Evolutionary conservation across 2,888 invertebrate genomes (phyloP).

Genomic region (Schizaphis graminum): DNA sequence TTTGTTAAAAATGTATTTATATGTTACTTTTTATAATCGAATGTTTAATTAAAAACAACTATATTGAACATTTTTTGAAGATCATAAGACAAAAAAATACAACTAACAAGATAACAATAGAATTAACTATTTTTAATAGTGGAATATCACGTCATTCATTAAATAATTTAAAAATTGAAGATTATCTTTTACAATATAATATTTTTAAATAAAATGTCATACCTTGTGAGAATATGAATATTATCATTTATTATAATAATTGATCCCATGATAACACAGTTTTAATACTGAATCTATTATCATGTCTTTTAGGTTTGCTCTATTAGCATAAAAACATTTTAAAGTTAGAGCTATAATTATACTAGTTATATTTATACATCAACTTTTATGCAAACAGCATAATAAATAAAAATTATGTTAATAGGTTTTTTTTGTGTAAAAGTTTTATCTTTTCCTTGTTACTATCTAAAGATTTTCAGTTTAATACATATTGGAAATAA

Average conservation of each 20-base stretch:
- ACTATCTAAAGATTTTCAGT: constrained; percentile 68
- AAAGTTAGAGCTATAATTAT: too few species aligned
- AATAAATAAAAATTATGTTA: too few species aligned
- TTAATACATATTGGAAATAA: constrained; percentile 72
- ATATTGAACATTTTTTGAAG: background rate
- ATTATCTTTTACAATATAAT: constrained; percentile 79
- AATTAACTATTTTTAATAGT: background rate
- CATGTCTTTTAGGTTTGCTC: too few species aligned
- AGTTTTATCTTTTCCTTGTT: constrained; percentile 78
- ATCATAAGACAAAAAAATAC: background rate
- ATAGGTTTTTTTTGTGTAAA: constrained; percentile 70
- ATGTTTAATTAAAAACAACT: background rate
- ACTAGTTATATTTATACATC: too few species aligned
- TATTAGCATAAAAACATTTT: too few species aligned
- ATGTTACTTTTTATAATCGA: background rate
- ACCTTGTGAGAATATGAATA: constrained; percentile 71
- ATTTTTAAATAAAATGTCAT: constrained; percentile 70
- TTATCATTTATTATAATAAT: background rate
- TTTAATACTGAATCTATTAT: too few species aligned
- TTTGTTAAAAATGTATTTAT: background rate
- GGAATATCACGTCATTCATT: background rate
- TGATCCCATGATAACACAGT: background rate
- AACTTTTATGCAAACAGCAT: too few species aligned
- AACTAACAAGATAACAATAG: background rate
- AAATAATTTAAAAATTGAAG: constrained; percentile 84